These are phyloP conservation scores for Lamprotornis superbus DNA, from an alignment of 2,113 vertebrate genomes.

Conservation along the genomic window DNA sequence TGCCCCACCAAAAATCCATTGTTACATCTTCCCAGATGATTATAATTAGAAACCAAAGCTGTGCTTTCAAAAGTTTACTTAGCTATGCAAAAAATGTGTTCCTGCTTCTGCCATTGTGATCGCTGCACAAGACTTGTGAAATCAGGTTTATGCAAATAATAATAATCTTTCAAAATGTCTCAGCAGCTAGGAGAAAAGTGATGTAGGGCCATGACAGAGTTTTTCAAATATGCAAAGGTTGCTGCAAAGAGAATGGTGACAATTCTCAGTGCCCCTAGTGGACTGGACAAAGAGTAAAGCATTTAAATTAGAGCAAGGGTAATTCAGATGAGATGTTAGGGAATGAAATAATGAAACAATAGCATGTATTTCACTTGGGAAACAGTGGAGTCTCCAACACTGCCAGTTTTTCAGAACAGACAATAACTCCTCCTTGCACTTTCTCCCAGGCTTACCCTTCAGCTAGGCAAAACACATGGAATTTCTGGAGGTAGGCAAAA, in stretches of 20 bases:
- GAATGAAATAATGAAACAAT: background rate
- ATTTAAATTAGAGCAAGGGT: background rate
- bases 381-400: background rate
- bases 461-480: background rate
- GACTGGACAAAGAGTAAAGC: background rate
- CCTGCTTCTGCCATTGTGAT: background rate
- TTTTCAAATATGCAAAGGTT: background rate
- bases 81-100: background rate
- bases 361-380: background rate
- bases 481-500: background rate
- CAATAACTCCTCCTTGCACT: background rate
- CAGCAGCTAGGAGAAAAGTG: background rate
- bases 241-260: background rate
- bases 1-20: background rate
- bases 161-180: background rate
- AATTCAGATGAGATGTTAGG: background rate
- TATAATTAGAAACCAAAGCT: background rate
- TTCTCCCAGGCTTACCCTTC: background rate
- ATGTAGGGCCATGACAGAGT: background rate
- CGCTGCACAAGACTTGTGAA: background rate
- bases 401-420: background rate
- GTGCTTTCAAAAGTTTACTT: background rate
- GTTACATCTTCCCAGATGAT: background rate
- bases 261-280: background rate
- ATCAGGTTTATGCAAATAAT: background rate